Base-by-base conservation (phyloP, 2,888 invertebrate genomes). In the Cosmorhoe ocellata region DNA sequence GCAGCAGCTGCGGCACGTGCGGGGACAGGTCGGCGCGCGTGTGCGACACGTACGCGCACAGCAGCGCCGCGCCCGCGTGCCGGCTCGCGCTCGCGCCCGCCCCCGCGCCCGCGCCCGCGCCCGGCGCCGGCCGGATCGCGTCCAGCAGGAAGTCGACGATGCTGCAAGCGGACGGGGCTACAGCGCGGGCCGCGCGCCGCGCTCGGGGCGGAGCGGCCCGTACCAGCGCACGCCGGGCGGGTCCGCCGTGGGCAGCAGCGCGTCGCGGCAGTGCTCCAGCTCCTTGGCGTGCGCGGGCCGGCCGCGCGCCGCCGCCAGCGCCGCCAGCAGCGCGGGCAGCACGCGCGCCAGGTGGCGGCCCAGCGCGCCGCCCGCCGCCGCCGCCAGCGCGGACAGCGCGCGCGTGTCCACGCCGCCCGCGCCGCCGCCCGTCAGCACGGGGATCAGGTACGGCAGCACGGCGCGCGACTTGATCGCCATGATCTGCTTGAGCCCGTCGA, bases 381-480 rank as follows among this genome's bases (percentile, higher is more conserved):
- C 96, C 1, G 98, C 97, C 61, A 99, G 91, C 71, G 98, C 97
- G 0, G 98, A 96, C 46, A 99, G 90, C 56, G 76, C 76, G 60
- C 75, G 73, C 58, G 73, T 70, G 65, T 74, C 71, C 42, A 61
- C 66, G 9, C 66, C 71, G 36, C 59, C 67, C 40, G 56, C 71
- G 41, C 62, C 69, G 36, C 56, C 71, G 46, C 76, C 93, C 0
- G 97, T 98, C 71, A 99, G 89, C 88, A 98, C 96, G 2, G 99
- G 99, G 55, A 99, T 95, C 56, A 99, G 92, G 85, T 98, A 99
- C 0, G 99, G 99, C 63, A 99, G 90, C 46, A 99, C 98, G 0
- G 98, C 98, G 64, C 97, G 93, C 0, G 98, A 97, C 88, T 99
- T 99, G 50, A 99, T 96, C 9, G 97, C 95, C 97, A 99, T 98